Evolutionary conservation across 2,888 invertebrate genomes (phyloP).

Genomic region (Drosophila quinaria): DNA sequence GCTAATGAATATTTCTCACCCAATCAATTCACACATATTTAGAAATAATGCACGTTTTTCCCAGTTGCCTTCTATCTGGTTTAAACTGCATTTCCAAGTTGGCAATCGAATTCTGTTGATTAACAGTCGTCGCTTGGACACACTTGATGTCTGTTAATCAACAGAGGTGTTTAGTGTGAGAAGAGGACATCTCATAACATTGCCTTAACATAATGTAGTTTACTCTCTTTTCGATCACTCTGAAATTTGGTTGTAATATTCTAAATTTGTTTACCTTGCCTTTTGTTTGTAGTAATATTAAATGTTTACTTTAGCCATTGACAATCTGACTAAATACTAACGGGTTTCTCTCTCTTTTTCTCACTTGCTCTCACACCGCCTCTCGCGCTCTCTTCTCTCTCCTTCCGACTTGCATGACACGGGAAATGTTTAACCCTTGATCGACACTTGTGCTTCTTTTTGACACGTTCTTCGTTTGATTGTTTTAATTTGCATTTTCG

Average conservation of each 20-base stretch:
- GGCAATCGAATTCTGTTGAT: not conserved
- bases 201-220: not conserved
- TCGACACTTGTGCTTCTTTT: constrained; percentile 31
- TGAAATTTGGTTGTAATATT: not conserved
- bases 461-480: constrained; percentile 57
- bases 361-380: constrained; percentile 11
- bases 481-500: constrained; percentile 70
- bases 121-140: not conserved
- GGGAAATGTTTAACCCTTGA: constrained; percentile 28
- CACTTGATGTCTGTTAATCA: not conserved
- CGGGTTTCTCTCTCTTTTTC: constrained; percentile 44
- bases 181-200: not conserved
- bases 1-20: constrained; percentile 1
- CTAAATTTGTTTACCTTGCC: not conserved
- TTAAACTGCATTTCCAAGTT: not conserved
- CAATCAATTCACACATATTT: no score
- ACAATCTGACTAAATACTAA: constrained; percentile 52
- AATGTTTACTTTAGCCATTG: not conserved
- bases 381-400: constrained; percentile 20
- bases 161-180: not conserved
- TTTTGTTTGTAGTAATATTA: not conserved
- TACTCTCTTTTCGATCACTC: not conserved
- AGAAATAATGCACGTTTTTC: constrained; percentile 6
- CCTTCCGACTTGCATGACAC: constrained; percentile 34
- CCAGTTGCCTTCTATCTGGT: not conserved